Evolutionary conservation across 37 sponge, comb jelly and placozoan genomes (phyloP).

Genomic region (Spongilla lacustris): DNA sequence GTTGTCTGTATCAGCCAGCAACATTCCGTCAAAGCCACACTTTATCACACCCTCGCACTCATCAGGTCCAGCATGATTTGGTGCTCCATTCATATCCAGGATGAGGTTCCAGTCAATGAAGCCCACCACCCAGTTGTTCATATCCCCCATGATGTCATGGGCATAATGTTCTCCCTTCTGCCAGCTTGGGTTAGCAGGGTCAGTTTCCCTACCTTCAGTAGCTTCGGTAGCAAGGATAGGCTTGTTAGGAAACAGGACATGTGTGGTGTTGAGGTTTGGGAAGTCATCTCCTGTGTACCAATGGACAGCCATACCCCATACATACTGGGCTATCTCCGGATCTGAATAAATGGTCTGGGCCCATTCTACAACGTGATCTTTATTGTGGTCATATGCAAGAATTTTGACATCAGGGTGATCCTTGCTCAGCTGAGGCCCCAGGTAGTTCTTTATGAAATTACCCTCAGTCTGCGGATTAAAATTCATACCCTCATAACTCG

Average conservation of each 20-base stretch:
- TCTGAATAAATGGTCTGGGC: conserved; percentile 78
- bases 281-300: conserved; percentile 85
- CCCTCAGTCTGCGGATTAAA: conserved; percentile 79
- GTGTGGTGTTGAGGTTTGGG: conserved; percentile 71
- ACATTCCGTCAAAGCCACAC: conserved; percentile 70
- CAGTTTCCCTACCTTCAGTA: conserved; percentile 65
- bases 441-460: conserved; percentile 62
- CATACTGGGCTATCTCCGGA: conserved; percentile 72
- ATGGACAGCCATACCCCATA: conserved; percentile 83
- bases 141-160: conserved; percentile 82
- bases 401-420: conserved; percentile 76
- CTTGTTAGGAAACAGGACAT: conserved; percentile 60
- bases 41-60: conserved; percentile 63
- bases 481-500: conserved; percentile 71
- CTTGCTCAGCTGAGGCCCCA: conserved; percentile 56
- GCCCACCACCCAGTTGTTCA: conserved; percentile 91
- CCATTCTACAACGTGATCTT: conserved; percentile 84
- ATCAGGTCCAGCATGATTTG: conserved; percentile 64
- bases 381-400: conserved; percentile 83
- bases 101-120: conserved; percentile 81
- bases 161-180: conserved; percentile 82
- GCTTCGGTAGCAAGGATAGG: conserved; percentile 86
- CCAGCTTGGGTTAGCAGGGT: conserved; percentile 70
- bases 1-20: conserved; percentile 55
- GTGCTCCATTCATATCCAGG: conserved; percentile 65